Conservation (phyloP, 2,113 vertebrate species). For the Toxostoma redivivum region DNA sequence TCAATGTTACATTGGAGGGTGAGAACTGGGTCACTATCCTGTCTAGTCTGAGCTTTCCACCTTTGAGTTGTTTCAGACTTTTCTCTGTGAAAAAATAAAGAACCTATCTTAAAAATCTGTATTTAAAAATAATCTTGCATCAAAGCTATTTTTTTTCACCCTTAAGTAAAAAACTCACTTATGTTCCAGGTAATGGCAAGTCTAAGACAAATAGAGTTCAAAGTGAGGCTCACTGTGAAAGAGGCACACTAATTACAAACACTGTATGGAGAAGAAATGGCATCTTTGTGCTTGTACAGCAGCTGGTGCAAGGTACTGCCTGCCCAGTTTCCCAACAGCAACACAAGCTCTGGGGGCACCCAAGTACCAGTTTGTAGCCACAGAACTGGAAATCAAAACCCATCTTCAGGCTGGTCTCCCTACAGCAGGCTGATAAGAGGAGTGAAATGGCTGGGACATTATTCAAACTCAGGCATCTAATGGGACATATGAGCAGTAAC, state of each 20-base stretch:
- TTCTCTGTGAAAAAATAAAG: neutral
- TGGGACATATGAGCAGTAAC: neutral
- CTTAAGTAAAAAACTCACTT: constrained; percentile 13
- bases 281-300: neutral
- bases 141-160: neutral
- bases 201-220: neutral
- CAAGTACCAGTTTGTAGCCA: neutral
- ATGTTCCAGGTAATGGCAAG: neutral
- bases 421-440: neutral
- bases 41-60: neutral
- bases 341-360: neutral
- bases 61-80: neutral
- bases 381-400: neutral
- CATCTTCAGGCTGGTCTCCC: neutral
- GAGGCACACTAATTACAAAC: neutral
- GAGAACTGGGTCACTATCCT: neutral
- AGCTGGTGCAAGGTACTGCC: neutral
- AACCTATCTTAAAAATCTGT: neutral
- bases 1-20: neutral
- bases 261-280: neutral
- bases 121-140: neutral
- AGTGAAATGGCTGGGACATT: neutral
- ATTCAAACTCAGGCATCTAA: neutral
- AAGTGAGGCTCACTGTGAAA: neutral
- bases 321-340: neutral